Evolutionary conservation across 23 tunicate species (phyloP).

Genomic region (Trididemnum clinides): DNA sequence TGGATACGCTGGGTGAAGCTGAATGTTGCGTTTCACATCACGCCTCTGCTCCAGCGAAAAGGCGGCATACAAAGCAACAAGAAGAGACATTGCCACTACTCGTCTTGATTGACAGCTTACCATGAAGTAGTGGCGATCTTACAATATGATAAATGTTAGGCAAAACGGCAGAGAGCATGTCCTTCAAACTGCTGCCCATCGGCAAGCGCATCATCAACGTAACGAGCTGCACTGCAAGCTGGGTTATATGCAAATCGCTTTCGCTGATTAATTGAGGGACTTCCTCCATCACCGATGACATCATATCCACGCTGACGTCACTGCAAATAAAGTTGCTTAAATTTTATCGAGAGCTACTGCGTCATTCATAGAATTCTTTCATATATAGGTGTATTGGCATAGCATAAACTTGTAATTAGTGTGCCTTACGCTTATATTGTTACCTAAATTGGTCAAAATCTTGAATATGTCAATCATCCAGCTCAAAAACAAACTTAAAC

Average conservation of each 20-base stretch:
- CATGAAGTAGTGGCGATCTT: constrained; percentile 87
- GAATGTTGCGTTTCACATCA: too few relatives aligned
- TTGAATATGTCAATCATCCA: too few relatives aligned
- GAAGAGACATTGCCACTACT: too few relatives aligned
- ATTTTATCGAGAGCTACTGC: background rate
- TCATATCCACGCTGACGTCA: constrained; percentile 79
- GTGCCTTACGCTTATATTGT: too few relatives aligned
- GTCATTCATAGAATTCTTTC: too few relatives aligned
- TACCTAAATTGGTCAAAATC: too few relatives aligned
- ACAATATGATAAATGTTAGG: constrained; percentile 80
- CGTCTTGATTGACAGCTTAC: constrained; percentile 24
- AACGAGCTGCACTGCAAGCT: constrained; percentile 78
- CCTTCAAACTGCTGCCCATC: constrained; percentile 10
- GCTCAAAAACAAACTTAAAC: too few relatives aligned
- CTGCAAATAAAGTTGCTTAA: constrained; percentile 44
- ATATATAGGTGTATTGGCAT: too few relatives aligned
- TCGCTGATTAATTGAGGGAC: constrained; percentile 88
- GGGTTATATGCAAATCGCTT: constrained; percentile 87
- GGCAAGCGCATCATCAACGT: constrained; percentile 62
- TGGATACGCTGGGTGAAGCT: too few relatives aligned
- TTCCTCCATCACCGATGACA: constrained; percentile 71
- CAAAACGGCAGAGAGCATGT: constrained; percentile 38
- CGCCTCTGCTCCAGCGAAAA: too few relatives aligned
- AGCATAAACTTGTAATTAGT: too few relatives aligned
- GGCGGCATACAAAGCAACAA: too few relatives aligned